Evolutionary conservation across 2,797 vertebrate species (phyloP).

Genomic region (Scolopax rusticola): DNA sequence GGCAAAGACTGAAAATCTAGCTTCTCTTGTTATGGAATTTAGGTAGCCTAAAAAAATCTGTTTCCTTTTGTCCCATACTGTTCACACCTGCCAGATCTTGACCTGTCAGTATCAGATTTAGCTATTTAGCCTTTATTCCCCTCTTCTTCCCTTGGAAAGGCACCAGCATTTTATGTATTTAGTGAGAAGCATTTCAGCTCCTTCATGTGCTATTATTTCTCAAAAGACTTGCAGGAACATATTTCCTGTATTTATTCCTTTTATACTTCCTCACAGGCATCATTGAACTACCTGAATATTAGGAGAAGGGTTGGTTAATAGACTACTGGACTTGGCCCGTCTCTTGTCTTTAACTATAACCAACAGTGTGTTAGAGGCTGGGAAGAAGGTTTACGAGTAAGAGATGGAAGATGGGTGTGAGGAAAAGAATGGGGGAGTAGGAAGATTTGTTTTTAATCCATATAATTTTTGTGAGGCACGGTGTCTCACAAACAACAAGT

Average conservation of each 20-base stretch:
- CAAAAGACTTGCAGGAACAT: background rate
- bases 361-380: background rate
- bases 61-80: background rate
- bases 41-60: background rate
- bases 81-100: background rate
- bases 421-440: background rate
- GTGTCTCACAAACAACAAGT: background rate
- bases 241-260: background rate
- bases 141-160: background rate
- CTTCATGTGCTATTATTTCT: background rate
- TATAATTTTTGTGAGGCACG: background rate
- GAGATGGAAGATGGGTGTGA: background rate
- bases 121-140: background rate
- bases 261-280: background rate
- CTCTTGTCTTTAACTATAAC: background rate
- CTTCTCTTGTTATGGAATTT: background rate
- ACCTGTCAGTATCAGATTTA: background rate
- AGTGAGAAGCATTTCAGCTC: background rate
- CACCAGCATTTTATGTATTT: background rate
- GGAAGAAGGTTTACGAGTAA: background rate
- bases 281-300: rapidly evolving
- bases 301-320: background rate
- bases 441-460: background rate
- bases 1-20: background rate
- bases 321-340: background rate